These are phyloP conservation scores for Steinernema feltiae DNA, from an alignment of 1,140 invertebrate genomes.

Conservation along the genomic window DNA sequence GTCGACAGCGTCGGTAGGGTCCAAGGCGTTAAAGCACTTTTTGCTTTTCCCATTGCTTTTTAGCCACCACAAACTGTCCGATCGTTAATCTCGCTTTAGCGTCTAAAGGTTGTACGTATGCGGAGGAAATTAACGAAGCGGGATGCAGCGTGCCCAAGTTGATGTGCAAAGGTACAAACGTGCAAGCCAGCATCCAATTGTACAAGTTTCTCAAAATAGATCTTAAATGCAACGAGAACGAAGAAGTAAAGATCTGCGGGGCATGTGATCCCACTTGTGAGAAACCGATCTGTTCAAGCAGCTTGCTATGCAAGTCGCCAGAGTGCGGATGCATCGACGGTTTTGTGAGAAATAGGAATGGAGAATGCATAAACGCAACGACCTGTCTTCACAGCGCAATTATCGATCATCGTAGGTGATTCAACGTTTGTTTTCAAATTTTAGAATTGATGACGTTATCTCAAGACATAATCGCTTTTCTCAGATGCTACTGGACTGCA, in stretches of 20 bases:
- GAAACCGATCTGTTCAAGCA: constrained; percentile 8
- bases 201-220: neutral
- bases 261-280: constrained; percentile 23
- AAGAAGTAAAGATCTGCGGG: constrained; percentile 28
- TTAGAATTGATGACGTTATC: neutral
- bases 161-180: constrained; percentile 22
- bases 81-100: neutral
- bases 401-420: neutral
- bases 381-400: constrained; percentile 6
- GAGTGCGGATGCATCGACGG: constrained; percentile 28
- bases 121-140: constrained; percentile 20
- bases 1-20: constrained; percentile 14
- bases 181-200: no score
- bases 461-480: neutral
- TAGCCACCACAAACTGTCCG: neutral
- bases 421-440: neutral
- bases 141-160: constrained; percentile 20
- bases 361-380: constrained; percentile 21
- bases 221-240: constrained; percentile 25
- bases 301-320: neutral
- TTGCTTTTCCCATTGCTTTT: neutral
- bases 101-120: constrained; percentile 25
- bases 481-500: neutral
- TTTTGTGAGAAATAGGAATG: constrained; percentile 30
- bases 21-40: neutral